Percentiles rank a stretch among this genome's conserved stretches.
Conservation (phyloP, 2,113 vertebrate genomes). For the Mystacornis crossleyi region DNA sequence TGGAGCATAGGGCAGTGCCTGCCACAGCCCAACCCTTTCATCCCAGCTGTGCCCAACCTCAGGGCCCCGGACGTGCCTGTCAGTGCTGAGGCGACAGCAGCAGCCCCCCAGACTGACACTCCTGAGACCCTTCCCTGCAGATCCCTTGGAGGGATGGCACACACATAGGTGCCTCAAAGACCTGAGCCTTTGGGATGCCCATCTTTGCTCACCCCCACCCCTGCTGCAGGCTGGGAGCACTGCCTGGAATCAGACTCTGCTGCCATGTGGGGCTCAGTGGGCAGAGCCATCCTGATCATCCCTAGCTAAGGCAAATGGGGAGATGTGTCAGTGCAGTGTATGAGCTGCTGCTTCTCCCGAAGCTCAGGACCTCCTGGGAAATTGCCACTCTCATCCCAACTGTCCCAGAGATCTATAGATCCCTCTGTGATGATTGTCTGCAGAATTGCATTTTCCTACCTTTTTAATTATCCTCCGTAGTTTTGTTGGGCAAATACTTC, state of each 20-base stretch:
- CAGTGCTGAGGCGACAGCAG: rapidly evolving
- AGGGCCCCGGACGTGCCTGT: rapidly evolving
- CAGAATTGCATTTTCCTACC: not conserved
- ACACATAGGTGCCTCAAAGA: not conserved
- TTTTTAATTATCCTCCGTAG: not conserved
- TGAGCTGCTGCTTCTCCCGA: not conserved
- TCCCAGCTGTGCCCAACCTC: not conserved
- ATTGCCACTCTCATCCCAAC: not conserved
- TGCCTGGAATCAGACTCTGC: not conserved
- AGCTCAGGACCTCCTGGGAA: not conserved
- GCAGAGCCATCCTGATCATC: not conserved
- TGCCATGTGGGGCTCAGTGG: rapidly evolving
- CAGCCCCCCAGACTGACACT: not conserved
- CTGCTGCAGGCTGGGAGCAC: not conserved
- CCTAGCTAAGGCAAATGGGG: rapidly evolving
- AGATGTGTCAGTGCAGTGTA: rapidly evolving
- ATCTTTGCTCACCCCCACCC: rapidly evolving
- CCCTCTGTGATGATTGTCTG: not conserved
- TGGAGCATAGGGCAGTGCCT: not conserved
- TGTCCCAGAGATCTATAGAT: not conserved
- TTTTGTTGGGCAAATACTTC: not conserved
- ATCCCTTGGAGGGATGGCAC: rapidly evolving
- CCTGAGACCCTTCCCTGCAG: not conserved
- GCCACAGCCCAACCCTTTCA: not conserved
- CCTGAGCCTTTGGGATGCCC: not conserved